A percentile compares a stretch with the other conserved stretches of the same genome.
Conservation (phyloP, 2,113 vertebrate genomes). For the Eidolon helvum region DNA sequence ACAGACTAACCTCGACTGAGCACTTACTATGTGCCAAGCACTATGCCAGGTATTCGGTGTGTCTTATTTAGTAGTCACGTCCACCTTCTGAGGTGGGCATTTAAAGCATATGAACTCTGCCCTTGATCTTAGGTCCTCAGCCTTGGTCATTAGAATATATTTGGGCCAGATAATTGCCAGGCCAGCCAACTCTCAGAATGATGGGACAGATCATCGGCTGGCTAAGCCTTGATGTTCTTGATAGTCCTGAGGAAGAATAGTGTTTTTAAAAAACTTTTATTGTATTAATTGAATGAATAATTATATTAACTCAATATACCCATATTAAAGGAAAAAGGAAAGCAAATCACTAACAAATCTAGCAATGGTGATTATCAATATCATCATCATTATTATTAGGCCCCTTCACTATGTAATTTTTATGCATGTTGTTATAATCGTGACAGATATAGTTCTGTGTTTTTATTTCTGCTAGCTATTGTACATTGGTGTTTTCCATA, state of each 20-base stretch:
- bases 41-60: neutral
- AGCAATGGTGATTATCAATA: too few species aligned
- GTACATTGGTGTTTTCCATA: neutral
- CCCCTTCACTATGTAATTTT: too few species aligned
- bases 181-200: neutral
- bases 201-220: neutral
- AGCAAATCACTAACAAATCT: too few species aligned
- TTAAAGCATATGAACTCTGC: neutral
- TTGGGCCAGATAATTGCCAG: neutral
- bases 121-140: neutral
- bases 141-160: neutral
- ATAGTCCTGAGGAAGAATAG: neutral
- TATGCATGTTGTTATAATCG: neutral
- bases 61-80: neutral
- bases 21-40: neutral
- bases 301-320: too few species aligned
- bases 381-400: too few species aligned
- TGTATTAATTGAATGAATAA: neutral
- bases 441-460: neutral
- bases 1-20: neutral
- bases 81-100: neutral
- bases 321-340: too few species aligned
- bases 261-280: neutral
- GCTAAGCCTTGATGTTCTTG: neutral
- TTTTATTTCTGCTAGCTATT: neutral